phyloP scores from a whole-genome alignment of 2,888 invertebrate species.

The Phortica okadai region DNA sequence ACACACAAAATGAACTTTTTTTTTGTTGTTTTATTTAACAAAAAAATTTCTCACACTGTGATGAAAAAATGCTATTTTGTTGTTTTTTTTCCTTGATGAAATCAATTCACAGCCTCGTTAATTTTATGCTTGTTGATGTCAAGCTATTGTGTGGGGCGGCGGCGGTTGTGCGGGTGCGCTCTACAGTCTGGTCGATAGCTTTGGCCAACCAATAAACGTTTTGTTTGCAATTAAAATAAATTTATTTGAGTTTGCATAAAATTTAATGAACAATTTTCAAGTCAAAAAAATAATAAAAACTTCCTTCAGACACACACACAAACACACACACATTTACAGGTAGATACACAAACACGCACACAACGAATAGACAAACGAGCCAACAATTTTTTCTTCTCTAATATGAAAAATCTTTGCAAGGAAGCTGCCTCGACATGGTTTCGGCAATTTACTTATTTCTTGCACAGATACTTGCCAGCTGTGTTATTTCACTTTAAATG shows the following conservation, averaged over 20 bases:
- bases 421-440: constrained; percentile 25
- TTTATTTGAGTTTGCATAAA: constrained; percentile 38
- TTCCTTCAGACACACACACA: background rate
- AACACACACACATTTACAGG: background rate
- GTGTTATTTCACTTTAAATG: constrained; percentile 8
- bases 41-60: background rate
- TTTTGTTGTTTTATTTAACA: background rate
- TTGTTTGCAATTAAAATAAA: constrained; percentile 16
- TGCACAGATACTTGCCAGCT: constrained; percentile 7
- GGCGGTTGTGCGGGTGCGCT: background rate
- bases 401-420: constrained; percentile 15
- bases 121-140: background rate
- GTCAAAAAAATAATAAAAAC: constrained; percentile 12
- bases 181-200: background rate
- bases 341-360: background rate
- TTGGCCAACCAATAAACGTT: background rate
- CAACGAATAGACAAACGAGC: background rate
- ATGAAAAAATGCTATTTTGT: background rate
- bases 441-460: background rate
- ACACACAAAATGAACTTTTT: background rate
- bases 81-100: background rate
- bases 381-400: background rate
- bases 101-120: constrained; percentile 11
- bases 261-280: constrained; percentile 37
- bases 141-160: background rate